Conservation (phyloP, 2,797 vertebrate species). For the Pseudochirops corinnae region DNA sequence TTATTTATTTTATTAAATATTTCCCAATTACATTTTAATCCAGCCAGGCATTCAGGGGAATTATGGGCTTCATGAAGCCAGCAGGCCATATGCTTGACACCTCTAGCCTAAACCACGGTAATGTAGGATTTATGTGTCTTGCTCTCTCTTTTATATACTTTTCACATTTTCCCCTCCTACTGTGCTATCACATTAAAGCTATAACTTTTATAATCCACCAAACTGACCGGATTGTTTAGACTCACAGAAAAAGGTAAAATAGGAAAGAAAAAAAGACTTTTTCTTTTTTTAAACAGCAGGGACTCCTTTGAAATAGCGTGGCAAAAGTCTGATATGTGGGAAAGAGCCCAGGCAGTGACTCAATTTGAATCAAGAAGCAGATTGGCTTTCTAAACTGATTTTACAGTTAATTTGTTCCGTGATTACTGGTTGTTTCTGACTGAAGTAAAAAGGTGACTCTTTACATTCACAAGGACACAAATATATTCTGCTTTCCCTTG, state of each 20-base stretch:
- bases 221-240: neutral
- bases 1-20: neutral
- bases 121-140: neutral
- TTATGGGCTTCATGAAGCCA: neutral
- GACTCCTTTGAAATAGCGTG: neutral
- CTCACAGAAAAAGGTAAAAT: neutral
- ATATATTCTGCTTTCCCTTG: slow-evolving; percentile 32
- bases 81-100: neutral
- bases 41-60: neutral
- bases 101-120: neutral
- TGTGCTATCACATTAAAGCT: neutral
- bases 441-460: slow-evolving; percentile 28
- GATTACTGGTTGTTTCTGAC: slow-evolving; percentile 42
- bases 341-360: neutral
- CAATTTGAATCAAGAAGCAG: slow-evolving; percentile 25
- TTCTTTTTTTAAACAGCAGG: neutral
- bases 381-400: slow-evolving; percentile 48
- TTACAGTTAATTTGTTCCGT: slow-evolving; percentile 48
- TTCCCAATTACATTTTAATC: neutral
- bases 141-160: neutral
- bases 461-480: neutral
- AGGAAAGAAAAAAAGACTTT: neutral
- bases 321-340: neutral
- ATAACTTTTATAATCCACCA: neutral
- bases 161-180: neutral